These are phyloP conservation scores for Mycetomoellerius zeteki DNA, from an alignment of 1,140 invertebrate species.

Conservation along the genomic window DNA sequence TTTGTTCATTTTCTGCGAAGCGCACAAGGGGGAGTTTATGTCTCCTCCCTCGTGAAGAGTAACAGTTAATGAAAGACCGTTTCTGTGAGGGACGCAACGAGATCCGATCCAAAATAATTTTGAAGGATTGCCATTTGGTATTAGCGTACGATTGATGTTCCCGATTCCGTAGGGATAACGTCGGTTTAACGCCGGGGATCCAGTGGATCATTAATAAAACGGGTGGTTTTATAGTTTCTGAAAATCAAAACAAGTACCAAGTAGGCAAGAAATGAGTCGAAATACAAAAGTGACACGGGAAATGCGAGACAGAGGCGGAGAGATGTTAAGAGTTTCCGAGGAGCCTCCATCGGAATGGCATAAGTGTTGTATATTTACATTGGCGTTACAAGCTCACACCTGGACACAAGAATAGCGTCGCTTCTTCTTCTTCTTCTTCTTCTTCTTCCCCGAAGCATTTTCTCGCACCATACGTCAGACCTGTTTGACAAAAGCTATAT, in stretches of 20 bases:
- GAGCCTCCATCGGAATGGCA: slow-evolving; percentile 71
- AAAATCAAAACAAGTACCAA: slow-evolving; percentile 46
- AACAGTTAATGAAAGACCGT: not conserved
- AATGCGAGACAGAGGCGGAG: slow-evolving; percentile 7
- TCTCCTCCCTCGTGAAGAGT: not conserved
- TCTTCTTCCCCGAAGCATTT: slow-evolving; percentile 67
- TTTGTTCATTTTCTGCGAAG: not conserved
- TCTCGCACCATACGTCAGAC: slow-evolving; percentile 62
- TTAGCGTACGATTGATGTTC: slow-evolving; percentile 19
- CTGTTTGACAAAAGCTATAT: slow-evolving; percentile 67
- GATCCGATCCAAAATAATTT: slow-evolving; percentile 29
- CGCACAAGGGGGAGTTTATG: not conserved
- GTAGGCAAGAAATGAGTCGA: slow-evolving; percentile 65
- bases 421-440: slow-evolving; percentile 61
- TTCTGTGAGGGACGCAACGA: not conserved
- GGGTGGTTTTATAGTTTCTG: slow-evolving; percentile 36
- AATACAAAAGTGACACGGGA: slow-evolving; percentile 60
- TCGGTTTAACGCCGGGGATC: not conserved
- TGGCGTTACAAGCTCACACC: slow-evolving; percentile 84
- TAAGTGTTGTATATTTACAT: slow-evolving; percentile 79
- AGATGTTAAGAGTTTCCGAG: slow-evolving; percentile 77
- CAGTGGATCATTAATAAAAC: slow-evolving; percentile 33
- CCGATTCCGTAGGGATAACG: not conserved
- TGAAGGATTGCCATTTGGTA: not conserved
- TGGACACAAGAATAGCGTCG: slow-evolving; percentile 83